Evolutionary conservation across 2,113 vertebrate genomes (phyloP), one percentile per base, ranked within the genome.

Genomic region (Laticauda laticaudata): DNA sequence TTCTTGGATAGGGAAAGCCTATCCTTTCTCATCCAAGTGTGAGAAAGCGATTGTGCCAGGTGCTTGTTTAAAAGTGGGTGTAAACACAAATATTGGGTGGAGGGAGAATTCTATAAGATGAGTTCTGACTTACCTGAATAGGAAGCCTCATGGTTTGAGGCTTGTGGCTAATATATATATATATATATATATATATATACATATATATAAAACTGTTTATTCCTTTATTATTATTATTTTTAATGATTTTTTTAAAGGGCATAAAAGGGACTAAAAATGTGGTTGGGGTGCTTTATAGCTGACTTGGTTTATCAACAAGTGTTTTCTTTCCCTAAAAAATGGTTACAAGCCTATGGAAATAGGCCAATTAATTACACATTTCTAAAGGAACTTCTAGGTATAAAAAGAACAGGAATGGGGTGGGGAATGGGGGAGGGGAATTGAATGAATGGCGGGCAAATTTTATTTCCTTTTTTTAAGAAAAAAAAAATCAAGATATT

Each of bases 361-460:
- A 87, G 88, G 93, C 8, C 23, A 5, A n/a, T 54, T 7, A 88
- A 21, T 91, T 34, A 61, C n/a, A n/a, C 69, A 26, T 95, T 96
- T 43, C 45, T 11, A 91, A 90, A 69, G 14, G 88, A 87, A 57
- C 93, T n/a, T 34, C 1, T 34, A 48, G 3, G 93, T 89, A 91
- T 88, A 93, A 90, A 90, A 94, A 88, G 39, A 94, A 88, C 93
- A 61, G 24, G 7, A 0, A 7, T n/a, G 20, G 91, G 29, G 29
- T 39, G 5, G 5, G 34, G 7, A 2, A 15, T 4, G 20, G 20
- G 5, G 20, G 20, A 11, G 43, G 91, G 12, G 29, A 2, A 75
- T 94, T 69, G 91, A 92, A 81, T 34, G 51, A 92, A 92, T 87
- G 92, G 94, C 95, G 94, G 55, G 51, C 95, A 91, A 94, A 94